Percentiles rank a stretch among this genome's conserved stretches.
Conservation (phyloP, 64 coral and sea anemone genomes). For the Trachythela sp. region DNA sequence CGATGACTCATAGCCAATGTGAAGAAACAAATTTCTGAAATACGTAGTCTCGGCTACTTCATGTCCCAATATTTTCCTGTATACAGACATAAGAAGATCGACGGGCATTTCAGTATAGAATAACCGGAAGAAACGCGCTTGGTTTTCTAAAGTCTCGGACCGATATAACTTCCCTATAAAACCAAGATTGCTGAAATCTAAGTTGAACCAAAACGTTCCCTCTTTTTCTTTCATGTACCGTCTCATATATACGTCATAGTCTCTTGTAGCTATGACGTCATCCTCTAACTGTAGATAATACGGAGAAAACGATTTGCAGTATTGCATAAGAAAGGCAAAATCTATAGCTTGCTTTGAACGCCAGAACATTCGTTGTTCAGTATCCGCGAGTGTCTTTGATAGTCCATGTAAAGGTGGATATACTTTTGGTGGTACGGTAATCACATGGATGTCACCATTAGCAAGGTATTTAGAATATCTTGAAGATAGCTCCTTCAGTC, state of each 20-base stretch:
- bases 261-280: conserved; percentile 19
- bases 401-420: conserved; percentile 23
- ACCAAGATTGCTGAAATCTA: conserved; percentile 4
- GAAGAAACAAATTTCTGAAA: background rate
- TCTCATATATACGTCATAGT: conserved; percentile 18
- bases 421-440: background rate
- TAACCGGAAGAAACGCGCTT: conserved; percentile 16
- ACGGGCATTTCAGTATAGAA: conserved; percentile 21
- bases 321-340: conserved; percentile 34
- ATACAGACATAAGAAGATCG: conserved; percentile 9
- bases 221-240: conserved; percentile 31
- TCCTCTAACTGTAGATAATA: conserved; percentile 45
- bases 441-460: conserved; percentile 30
- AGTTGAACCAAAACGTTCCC: background rate
- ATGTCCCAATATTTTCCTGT: background rate
- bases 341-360: conserved; percentile 39
- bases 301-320: conserved; percentile 10
- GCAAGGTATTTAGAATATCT: background rate
- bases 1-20: conserved; percentile 9
- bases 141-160: background rate
- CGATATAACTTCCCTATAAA: conserved; percentile 35
- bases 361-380: conserved; percentile 26
- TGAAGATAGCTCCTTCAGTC: background rate
- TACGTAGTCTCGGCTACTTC: background rate
- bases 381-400: background rate